Conservation (phyloP, 2,113 vertebrate genomes). For the Dicentrarchus labrax region DNA sequence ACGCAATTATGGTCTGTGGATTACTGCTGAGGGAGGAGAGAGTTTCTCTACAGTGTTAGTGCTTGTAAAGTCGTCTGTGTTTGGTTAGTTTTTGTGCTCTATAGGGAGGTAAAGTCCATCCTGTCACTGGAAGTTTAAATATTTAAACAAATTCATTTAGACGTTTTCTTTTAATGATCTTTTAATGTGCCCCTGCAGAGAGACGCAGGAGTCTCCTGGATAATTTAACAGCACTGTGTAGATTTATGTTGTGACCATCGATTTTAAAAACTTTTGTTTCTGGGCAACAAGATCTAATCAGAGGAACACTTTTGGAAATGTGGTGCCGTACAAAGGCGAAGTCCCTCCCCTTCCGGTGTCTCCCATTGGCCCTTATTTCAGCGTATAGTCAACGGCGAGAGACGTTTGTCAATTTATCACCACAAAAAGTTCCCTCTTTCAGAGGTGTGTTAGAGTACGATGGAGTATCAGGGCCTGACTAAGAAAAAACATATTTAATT, state of each 20-base stretch:
- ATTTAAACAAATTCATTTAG: constrained; percentile 7
- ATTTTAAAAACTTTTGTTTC: background rate
- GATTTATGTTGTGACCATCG: background rate
- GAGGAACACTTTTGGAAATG: background rate
- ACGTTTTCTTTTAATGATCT: constrained; percentile 3
- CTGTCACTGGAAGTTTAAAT: background rate
- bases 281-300: too few species aligned
- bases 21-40: constrained; percentile 28
- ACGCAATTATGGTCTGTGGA: constrained; percentile 55
- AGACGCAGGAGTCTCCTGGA: background rate
- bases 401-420: too few species aligned
- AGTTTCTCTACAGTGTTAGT: background rate
- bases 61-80: constrained; percentile 28
- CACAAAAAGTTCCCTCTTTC: too few species aligned
- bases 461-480: too few species aligned
- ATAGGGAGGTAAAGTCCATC: background rate
- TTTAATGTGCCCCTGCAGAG: background rate
- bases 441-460: too few species aligned
- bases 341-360: too few species aligned
- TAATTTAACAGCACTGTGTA: background rate
- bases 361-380: too few species aligned
- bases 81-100: background rate
- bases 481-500: too few species aligned
- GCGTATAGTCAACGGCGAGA: too few species aligned
- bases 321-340: too few species aligned